Conservation (phyloP, 2,888 invertebrate species). For the Lymantria dispar region DNA sequence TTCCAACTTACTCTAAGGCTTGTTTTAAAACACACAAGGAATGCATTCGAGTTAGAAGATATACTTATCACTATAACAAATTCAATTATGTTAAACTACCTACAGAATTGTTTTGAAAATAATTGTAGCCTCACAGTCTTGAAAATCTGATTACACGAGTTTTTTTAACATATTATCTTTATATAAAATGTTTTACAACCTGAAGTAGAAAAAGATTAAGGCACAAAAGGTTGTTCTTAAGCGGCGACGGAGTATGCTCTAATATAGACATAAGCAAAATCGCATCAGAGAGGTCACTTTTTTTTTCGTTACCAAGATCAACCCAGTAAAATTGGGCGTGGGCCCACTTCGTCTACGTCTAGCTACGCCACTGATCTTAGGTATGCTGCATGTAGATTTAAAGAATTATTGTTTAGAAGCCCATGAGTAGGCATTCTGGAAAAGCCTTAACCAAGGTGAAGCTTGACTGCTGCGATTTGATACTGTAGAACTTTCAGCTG, state of each 20-base stretch:
- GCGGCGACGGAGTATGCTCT: too few relatives aligned
- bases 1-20: neutral
- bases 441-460: slow-evolving; percentile 96
- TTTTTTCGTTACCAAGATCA: too few relatives aligned
- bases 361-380: neutral
- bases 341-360: too few relatives aligned
- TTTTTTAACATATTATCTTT: too few relatives aligned
- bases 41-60: neutral
- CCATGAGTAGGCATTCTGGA: slow-evolving; percentile 94
- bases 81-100: neutral
- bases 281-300: too few relatives aligned
- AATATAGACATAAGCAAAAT: too few relatives aligned
- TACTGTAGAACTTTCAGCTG: slow-evolving; percentile 54
- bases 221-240: too few relatives aligned
- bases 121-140: too few relatives aligned
- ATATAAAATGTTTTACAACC: too few relatives aligned
- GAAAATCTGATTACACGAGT: too few relatives aligned
- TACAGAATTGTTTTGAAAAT: too few relatives aligned
- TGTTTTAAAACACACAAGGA: neutral
- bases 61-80: neutral
- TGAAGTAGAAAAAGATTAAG: too few relatives aligned
- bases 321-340: slow-evolving; percentile 9
- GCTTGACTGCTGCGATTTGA: slow-evolving; percentile 75
- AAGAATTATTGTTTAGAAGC: slow-evolving; percentile 49
- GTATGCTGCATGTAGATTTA: neutral